Conservation (phyloP, 2,113 vertebrate genomes). For the Cheilinus undulatus region DNA sequence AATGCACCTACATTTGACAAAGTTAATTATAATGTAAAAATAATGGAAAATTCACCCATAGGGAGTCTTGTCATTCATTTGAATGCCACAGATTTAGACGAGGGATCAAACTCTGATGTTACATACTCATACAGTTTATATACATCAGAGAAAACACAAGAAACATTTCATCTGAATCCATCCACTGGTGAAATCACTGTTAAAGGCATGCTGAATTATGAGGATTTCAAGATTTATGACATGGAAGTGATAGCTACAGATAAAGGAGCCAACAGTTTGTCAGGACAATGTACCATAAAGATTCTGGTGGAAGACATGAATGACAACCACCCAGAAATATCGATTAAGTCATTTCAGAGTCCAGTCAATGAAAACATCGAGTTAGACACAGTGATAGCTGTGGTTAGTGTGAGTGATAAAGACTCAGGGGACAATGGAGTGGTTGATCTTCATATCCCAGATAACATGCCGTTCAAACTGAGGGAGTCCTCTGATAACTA, state of each 20-base stretch:
- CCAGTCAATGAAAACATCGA: slow-evolving; percentile 73
- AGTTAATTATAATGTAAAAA: neutral
- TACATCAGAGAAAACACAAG: slow-evolving; percentile 72
- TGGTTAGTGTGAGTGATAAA: slow-evolving; percentile 80
- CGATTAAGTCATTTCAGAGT: slow-evolving; percentile 82
- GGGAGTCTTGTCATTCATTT: slow-evolving; percentile 70
- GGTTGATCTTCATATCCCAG: slow-evolving; percentile 72
- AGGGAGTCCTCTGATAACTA: slow-evolving; percentile 78
- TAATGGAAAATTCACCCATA: slow-evolving; percentile 41
- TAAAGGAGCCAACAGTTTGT: slow-evolving; percentile 68
- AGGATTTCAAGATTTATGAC: slow-evolving; percentile 77
- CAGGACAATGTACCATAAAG: slow-evolving; percentile 75
- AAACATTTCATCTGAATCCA: slow-evolving; percentile 81
- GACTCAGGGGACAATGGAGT: slow-evolving; percentile 78
- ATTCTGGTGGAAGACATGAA: slow-evolving; percentile 82
- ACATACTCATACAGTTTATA: slow-evolving; percentile 82
- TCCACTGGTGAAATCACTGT: slow-evolving; percentile 82
- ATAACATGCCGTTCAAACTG: slow-evolving; percentile 73
- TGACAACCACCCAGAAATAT: slow-evolving; percentile 83
- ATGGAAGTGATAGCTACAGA: slow-evolving; percentile 78
- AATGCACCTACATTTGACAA: slow-evolving; percentile 61
- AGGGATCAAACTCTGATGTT: slow-evolving; percentile 73
- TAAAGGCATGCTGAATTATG: slow-evolving; percentile 82
- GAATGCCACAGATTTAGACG: slow-evolving; percentile 76
- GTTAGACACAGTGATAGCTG: slow-evolving; percentile 77